Conservation (phyloP, 2,113 vertebrate genomes). For the Pomatorhinus ruficollis region DNA sequence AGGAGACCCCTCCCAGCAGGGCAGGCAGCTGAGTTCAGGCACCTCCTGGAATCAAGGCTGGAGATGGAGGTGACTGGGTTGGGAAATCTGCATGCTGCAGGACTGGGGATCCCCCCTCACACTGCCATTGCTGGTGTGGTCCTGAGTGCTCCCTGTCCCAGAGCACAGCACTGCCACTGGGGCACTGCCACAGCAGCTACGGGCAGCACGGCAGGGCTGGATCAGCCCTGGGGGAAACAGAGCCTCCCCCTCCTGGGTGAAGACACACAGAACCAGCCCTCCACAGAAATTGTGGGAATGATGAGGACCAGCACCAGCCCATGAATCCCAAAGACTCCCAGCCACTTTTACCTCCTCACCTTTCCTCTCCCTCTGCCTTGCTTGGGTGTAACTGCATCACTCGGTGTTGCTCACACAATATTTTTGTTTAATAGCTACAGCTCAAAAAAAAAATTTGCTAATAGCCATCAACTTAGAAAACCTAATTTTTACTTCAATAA, state of each 20-base stretch:
- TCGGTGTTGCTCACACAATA: neutral
- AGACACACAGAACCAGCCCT: neutral
- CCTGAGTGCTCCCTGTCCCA: neutral
- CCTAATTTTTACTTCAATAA: neutral
- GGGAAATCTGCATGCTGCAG: neutral
- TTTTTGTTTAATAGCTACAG: neutral
- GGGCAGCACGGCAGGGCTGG: neutral
- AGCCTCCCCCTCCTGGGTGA: neutral
- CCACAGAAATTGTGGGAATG: neutral
- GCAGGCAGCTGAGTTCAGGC: accelerated
- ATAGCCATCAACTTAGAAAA: neutral
- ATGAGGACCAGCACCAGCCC: neutral
- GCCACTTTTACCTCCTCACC: neutral
- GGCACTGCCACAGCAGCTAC: neutral
- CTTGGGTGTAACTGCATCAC: neutral
- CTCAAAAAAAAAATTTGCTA: neutral
- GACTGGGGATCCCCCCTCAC: accelerated
- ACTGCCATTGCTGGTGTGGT: accelerated
- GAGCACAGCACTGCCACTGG: accelerated
- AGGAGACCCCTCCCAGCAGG: neutral
- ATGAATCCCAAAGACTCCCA: neutral
- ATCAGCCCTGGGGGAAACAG: neutral
- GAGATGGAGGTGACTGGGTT: neutral
- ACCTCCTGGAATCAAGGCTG: neutral
- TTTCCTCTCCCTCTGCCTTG: neutral